Evolutionary conservation across 1,140 invertebrate species (phyloP).

Genomic region (Neelides sp.): DNA sequence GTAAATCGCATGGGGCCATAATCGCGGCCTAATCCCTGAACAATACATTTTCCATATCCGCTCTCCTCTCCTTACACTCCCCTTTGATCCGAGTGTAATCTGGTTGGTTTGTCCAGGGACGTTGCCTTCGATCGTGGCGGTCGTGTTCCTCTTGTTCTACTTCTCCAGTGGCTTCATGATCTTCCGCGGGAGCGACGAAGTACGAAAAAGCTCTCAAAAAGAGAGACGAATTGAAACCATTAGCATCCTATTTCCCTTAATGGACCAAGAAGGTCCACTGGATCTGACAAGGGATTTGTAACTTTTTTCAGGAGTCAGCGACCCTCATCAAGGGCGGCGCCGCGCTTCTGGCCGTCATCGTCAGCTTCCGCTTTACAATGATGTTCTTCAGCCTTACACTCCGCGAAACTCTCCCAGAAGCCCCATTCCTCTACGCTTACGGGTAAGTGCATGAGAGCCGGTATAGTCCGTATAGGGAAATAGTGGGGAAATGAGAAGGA

Average conservation of each 20-base stretch:
- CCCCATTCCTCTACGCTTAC: conserved; percentile 19
- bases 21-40: too few relatives aligned
- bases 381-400: conserved; percentile 17
- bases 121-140: conserved; percentile 5
- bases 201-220: not conserved
- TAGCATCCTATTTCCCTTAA: not conserved
- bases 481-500: too few relatives aligned
- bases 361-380: conserved; percentile 15
- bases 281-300: not conserved
- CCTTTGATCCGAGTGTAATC: too few relatives aligned
- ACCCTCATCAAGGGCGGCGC: conserved; percentile 15
- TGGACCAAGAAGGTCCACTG: not conserved
- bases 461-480: too few relatives aligned
- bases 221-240: not conserved
- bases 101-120: too few relatives aligned
- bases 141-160: conserved; percentile 18
- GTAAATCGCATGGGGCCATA: too few relatives aligned
- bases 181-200: conserved; percentile 20
- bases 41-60: too few relatives aligned
- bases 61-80: too few relatives aligned
- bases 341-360: conserved; percentile 11
- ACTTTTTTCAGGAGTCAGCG: conserved; percentile 18
- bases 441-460: too few relatives aligned
- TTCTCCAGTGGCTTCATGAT: conserved; percentile 21
- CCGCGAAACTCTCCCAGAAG: conserved; percentile 17